These are phyloP conservation scores for Prunella himalayana DNA, from an alignment of 2,113 vertebrate species.

Conservation along the genomic window DNA sequence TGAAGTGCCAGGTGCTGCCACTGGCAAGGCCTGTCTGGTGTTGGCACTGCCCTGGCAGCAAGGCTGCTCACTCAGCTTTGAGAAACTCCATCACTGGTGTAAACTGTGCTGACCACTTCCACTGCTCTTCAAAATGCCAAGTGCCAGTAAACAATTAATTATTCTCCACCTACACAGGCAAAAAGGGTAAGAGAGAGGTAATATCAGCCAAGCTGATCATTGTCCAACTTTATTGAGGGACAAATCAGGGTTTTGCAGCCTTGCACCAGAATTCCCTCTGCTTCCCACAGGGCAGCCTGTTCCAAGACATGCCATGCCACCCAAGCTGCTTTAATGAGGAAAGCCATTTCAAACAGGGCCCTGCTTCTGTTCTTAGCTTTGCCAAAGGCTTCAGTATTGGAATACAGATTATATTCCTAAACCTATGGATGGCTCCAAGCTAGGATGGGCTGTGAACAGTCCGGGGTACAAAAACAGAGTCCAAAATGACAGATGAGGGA, in stretches of 20 bases:
- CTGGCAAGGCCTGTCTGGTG: too few species aligned
- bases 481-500: neutral
- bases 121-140: neutral
- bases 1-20: neutral
- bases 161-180: neutral
- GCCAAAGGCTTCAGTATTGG: neutral
- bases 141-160: neutral
- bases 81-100: rapidly evolving
- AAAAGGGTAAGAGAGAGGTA: neutral
- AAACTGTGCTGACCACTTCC: rapidly evolving
- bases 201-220: neutral
- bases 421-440: neutral
- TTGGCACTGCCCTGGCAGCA: neutral
- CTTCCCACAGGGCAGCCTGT: rapidly evolving
- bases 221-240: neutral
- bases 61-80: neutral
- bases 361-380: neutral
- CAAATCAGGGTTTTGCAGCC: neutral
- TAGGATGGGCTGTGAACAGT: neutral
- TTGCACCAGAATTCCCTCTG: neutral
- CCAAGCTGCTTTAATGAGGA: neutral
- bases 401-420: neutral
- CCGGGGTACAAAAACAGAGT: neutral
- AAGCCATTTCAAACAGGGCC: neutral
- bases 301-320: neutral